A percentile compares a stretch with the other conserved stretches of the same genome.
Conservation (phyloP, 2,888 invertebrate species). For the Andrena chrysosceles region DNA sequence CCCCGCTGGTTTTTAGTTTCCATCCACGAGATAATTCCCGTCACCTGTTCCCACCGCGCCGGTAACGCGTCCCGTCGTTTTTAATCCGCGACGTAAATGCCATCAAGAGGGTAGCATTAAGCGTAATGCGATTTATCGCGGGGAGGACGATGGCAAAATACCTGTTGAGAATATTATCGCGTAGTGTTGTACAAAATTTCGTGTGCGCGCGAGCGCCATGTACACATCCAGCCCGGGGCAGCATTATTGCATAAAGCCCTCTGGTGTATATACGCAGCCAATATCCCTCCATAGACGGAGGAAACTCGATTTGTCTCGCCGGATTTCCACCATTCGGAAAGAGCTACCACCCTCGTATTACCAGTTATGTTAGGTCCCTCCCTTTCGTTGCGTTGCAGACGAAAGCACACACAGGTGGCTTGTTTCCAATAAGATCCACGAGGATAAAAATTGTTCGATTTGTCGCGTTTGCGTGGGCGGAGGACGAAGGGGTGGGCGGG, state of each 20-base stretch:
- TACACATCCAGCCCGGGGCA: not conserved
- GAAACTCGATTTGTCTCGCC: slow-evolving; percentile 59
- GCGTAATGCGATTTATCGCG: slow-evolving; percentile 23
- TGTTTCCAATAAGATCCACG: slow-evolving; percentile 7
- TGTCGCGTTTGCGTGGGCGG: not conserved
- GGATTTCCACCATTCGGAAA: slow-evolving; percentile 55
- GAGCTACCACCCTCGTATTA: slow-evolving; percentile 20
- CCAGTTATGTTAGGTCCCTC: slow-evolving; percentile 1
- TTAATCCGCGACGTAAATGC: slow-evolving; percentile 37
- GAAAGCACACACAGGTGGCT: not conserved
- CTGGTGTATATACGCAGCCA: slow-evolving; percentile 37
- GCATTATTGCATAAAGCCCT: slow-evolving; percentile 47
- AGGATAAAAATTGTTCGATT: not conserved
- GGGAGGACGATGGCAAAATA: not conserved
- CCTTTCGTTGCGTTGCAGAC: no score
- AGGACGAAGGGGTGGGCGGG: no score
- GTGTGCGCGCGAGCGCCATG: not conserved
- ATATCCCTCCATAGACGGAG: slow-evolving; percentile 48
- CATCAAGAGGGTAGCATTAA: slow-evolving; percentile 16
- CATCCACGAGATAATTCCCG: slow-evolving; percentile 11
- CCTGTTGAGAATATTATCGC: slow-evolving; percentile 32
- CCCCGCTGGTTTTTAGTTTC: not conserved
- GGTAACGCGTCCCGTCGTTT: slow-evolving; percentile 26
- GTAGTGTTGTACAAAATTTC: slow-evolving; percentile 16
- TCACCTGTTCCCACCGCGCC: slow-evolving; percentile 22